Conservation (phyloP, 2,797 vertebrate genomes). For the Danionella dracula region DNA sequence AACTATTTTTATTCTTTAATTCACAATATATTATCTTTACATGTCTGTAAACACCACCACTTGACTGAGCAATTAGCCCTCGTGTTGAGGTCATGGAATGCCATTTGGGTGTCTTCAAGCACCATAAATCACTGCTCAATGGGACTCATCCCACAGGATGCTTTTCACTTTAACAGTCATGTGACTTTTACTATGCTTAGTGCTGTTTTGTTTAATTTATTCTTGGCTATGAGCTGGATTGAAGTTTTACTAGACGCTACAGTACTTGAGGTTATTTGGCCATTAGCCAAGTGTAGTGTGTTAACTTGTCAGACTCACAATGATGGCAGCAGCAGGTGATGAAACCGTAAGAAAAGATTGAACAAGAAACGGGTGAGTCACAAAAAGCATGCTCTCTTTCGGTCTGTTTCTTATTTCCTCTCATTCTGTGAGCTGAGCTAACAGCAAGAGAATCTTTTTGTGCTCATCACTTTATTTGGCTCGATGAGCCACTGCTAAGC, state of each 20-base stretch:
- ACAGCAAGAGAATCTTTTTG: neutral
- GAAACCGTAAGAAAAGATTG: conserved; percentile 1
- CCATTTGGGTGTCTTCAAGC: conserved; percentile 20
- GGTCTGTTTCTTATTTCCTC: neutral
- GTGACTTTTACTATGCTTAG: no score
- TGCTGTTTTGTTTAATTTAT: neutral
- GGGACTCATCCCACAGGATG: conserved; percentile 9
- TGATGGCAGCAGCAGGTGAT: conserved; percentile 20
- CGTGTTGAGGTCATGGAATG: conserved; percentile 28
- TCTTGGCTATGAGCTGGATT: neutral
- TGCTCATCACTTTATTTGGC: conserved; percentile 5
- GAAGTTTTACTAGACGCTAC: neutral
- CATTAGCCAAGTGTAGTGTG: conserved; percentile 17
- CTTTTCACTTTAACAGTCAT: no score
- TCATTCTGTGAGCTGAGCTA: neutral
- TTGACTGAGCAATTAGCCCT: conserved; percentile 37
- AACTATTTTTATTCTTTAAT: no score
- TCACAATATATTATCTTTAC: no score
- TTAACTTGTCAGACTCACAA: conserved; percentile 20
- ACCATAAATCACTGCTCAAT: neutral
- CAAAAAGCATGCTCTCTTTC: neutral
- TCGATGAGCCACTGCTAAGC: conserved; percentile 17
- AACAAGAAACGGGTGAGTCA: conserved; percentile 15
- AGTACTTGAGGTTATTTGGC: conserved; percentile 16
- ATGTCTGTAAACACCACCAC: no score